phyloP scores from a whole-genome alignment of 2,113 vertebrate genomes.

The Nothocercus nigrocapillus region DNA sequence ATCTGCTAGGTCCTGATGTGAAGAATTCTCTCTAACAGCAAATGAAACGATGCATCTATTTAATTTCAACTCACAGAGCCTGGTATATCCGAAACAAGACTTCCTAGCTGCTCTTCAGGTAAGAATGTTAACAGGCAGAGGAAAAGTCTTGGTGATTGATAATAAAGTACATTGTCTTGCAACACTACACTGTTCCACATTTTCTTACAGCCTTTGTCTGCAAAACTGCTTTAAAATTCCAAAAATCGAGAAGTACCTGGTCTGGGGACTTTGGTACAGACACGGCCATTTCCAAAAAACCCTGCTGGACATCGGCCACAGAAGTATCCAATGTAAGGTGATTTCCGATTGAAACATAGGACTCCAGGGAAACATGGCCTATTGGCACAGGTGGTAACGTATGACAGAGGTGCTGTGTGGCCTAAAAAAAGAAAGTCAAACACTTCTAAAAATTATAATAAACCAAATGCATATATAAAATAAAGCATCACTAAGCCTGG shows the following conservation, averaged over 20 bases:
- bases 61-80: background rate
- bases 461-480: background rate
- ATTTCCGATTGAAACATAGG: slow-evolving; percentile 75
- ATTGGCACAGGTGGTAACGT: slow-evolving; percentile 66
- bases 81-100: background rate
- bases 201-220: background rate
- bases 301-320: slow-evolving; percentile 81
- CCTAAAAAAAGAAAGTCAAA: background rate
- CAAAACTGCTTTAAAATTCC: background rate
- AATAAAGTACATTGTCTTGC: rapidly evolving
- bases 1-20: background rate
- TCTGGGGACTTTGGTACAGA: slow-evolving; percentile 10
- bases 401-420: background rate
- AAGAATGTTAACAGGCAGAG: background rate
- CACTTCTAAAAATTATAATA: background rate
- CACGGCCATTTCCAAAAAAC: slow-evolving; percentile 2
- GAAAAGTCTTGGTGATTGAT: background rate
- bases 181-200: background rate
- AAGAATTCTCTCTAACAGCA: background rate
- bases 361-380: slow-evolving; percentile 82
- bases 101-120: background rate
- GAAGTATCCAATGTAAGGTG: slow-evolving; percentile 74
- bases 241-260: slow-evolving; percentile 9
- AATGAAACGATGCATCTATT: background rate
- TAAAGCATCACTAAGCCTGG: background rate